Evolutionary conservation across 1,140 invertebrate genomes (phyloP).

Genomic region (Bombus waltoni): DNA sequence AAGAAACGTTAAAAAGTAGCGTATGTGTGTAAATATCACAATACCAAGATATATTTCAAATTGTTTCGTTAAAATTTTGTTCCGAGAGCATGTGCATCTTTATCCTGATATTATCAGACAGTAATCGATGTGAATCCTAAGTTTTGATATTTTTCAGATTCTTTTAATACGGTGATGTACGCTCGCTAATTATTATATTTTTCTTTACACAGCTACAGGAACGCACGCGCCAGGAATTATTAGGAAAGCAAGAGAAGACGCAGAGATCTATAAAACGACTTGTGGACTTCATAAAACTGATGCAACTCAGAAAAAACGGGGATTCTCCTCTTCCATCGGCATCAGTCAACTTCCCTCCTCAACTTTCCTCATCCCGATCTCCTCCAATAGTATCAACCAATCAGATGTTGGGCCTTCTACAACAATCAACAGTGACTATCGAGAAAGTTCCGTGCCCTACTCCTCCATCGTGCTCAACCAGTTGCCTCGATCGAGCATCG

Average conservation of each 20-base stretch:
- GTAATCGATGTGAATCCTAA: slow-evolving; percentile 18
- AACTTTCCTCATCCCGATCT: slow-evolving; percentile 80
- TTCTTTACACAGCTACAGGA: slow-evolving; percentile 74
- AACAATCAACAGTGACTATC: slow-evolving; percentile 56
- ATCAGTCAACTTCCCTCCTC: slow-evolving; percentile 78
- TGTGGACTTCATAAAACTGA: slow-evolving; percentile 80
- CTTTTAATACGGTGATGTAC: no score
- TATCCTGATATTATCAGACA: slow-evolving; percentile 23
- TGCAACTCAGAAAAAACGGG: slow-evolving; percentile 70
- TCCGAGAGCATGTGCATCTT: slow-evolving; percentile 65
- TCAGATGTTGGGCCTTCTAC: slow-evolving; percentile 46
- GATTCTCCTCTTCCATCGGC: slow-evolving; percentile 68
- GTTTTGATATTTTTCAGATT: not conserved
- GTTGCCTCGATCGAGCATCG: slow-evolving; percentile 61
- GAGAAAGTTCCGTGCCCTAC: slow-evolving; percentile 53
- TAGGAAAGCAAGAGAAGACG: slow-evolving; percentile 80
- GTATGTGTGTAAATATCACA: not conserved
- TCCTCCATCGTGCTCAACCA: slow-evolving; percentile 67
- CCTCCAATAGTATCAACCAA: slow-evolving; percentile 54
- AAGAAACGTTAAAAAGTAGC: not conserved
- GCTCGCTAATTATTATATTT: slow-evolving; percentile 14
- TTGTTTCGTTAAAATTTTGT: slow-evolving; percentile 51
- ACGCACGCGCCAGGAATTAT: slow-evolving; percentile 76
- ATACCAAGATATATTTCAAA: not conserved
- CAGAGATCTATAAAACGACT: slow-evolving; percentile 80